Conservation (phyloP, 2,888 invertebrate genomes). For the Mycalesis mineus region DNA sequence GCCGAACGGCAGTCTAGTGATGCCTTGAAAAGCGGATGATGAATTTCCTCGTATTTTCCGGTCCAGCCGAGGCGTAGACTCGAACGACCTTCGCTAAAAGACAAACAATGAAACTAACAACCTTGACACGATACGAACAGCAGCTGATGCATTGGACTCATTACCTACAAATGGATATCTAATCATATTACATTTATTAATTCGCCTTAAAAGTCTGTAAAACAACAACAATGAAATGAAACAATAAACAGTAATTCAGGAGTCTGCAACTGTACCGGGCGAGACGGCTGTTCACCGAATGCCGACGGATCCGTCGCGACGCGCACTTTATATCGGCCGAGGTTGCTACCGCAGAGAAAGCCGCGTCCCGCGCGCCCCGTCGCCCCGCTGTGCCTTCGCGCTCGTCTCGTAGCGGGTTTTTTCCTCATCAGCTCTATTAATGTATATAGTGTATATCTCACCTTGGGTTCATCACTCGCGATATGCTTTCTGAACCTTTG, state of each 20-base stretch:
- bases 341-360: slow-evolving; percentile 63
- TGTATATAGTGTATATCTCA: slow-evolving; percentile 54
- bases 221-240: slow-evolving; percentile 36
- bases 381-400: slow-evolving; percentile 55
- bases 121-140: slow-evolving; percentile 71
- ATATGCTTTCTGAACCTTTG: slow-evolving; percentile 49
- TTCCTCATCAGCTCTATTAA: slow-evolving; percentile 75
- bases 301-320: slow-evolving; percentile 71
- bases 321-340: slow-evolving; percentile 73
- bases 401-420: slow-evolving; percentile 70
- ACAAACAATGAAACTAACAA: slow-evolving; percentile 73
- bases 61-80: slow-evolving; percentile 56
- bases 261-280: slow-evolving; percentile 65
- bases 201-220: slow-evolving; percentile 38
- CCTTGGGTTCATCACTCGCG: slow-evolving; percentile 66
- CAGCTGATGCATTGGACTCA: slow-evolving; percentile 60
- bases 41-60: slow-evolving; percentile 76
- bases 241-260: slow-evolving; percentile 36
- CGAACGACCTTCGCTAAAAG: slow-evolving; percentile 69
- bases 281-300: slow-evolving; percentile 77
- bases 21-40: slow-evolving; percentile 70
- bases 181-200: slow-evolving; percentile 62
- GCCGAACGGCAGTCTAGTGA: slow-evolving; percentile 50
- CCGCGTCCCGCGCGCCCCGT: slow-evolving; percentile 71
- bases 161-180: slow-evolving; percentile 64